Evolutionary conservation across 1,140 invertebrate genomes (phyloP), one percentile per base, ranked within the genome.

Genomic region (Pomacea maculata): DNA sequence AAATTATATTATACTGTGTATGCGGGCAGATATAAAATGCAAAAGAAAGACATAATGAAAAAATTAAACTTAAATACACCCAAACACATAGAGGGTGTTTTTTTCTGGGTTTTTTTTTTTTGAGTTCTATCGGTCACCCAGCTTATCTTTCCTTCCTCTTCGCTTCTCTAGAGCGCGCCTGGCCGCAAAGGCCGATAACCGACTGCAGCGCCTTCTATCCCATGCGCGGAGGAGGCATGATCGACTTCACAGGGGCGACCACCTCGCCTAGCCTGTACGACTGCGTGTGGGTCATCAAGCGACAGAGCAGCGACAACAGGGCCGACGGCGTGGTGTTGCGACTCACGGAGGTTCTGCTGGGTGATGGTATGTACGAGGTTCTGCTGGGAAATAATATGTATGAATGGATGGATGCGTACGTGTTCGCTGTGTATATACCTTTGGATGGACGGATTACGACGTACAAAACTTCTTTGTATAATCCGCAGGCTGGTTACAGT

Each of bases 251-350:
- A 11, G 85, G 86, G 52, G 78, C 80, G 34, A 64, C 84, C 67
- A 45, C 79, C 75, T 0, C 78, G n/a, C 85, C 87, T 9, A 82
- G 72, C 17, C 83, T 86, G 29, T 90, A 86, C 72, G 89, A 90
- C 80, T 90, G 89, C 83, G 85, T 89, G 4, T 90, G 89, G 89
- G 85, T 88, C 45, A 87, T 90, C 71, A 87, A 86, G 77, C 72
- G 84, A 70, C 81, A 84, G 19, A 84, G 81, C 57, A 63, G 21
- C 29, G 64, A 80, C 10, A 86, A 87, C 73, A 76, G 80, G 14
- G 84, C 87, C 12, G 86, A 89, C 71, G 87, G 85, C 14, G 85
- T 89, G 9, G 75, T 88, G 10, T 73, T 90, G 14, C 75, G 86
- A 67, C 64, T 90, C 34, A 84, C 80, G 29, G 85, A 88, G 67